Evolutionary conservation across 2,113 vertebrate genomes (phyloP).

Genomic region (Myrmecobius fasciatus): DNA sequence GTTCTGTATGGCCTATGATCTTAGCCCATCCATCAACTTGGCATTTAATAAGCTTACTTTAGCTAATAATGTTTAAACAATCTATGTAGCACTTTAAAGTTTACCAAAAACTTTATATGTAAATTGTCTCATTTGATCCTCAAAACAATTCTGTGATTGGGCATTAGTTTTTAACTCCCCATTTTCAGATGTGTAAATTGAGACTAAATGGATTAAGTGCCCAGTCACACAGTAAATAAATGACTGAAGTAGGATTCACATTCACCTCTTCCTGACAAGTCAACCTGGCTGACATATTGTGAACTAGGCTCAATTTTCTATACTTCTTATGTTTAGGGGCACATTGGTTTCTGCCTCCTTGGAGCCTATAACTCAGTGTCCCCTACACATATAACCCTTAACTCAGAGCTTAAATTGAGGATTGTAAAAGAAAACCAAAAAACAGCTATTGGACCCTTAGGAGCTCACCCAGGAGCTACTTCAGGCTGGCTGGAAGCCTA

Average conservation of each 20-base stretch:
- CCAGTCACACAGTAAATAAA: background rate
- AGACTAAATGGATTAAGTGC: background rate
- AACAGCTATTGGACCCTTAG: background rate
- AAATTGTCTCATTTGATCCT: background rate
- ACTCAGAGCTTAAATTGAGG: background rate
- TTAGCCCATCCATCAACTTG: background rate
- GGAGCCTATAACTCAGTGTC: background rate
- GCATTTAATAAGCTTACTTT: background rate
- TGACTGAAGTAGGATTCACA: background rate
- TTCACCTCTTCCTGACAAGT: background rate
- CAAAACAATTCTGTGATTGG: background rate
- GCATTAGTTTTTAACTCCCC: background rate
- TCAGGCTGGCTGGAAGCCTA: background rate
- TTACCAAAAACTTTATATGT: background rate
- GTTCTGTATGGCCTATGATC: background rate
- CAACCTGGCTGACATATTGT: background rate
- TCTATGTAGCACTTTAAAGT: too few species aligned
- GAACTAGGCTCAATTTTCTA: background rate
- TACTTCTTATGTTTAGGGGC: too few species aligned
- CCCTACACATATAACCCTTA: background rate
- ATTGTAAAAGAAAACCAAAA: background rate
- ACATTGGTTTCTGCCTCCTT: background rate
- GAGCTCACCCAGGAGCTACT: background rate
- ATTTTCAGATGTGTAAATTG: background rate
- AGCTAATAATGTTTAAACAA: background rate